Percentiles rank a stretch among this genome's conserved stretches.
Conservation (phyloP, 2,888 invertebrate species). For the Epinotia demarniana region DNA sequence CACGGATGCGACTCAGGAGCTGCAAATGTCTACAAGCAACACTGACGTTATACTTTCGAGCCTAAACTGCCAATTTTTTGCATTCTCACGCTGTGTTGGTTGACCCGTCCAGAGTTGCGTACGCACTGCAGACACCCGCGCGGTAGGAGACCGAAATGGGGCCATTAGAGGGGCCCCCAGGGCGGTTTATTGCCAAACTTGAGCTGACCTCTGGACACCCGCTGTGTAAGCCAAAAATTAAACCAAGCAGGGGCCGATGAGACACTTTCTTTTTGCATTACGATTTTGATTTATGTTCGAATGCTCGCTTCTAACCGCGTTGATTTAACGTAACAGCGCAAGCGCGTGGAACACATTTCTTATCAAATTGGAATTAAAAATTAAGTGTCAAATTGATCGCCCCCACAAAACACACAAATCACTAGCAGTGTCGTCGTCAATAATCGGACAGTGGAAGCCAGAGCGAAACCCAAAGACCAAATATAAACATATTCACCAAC, state of each 20-base stretch:
- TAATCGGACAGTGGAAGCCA: neutral
- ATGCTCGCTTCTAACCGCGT: neutral
- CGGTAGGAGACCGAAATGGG: constrained; percentile 10
- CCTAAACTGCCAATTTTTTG: neutral
- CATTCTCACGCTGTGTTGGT: neutral
- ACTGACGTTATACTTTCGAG: no score
- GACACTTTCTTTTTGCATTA: neutral
- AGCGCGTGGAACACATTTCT: neutral
- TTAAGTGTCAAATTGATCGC: neutral
- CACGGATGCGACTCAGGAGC: no score
- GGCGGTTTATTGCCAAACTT: constrained; percentile 17
- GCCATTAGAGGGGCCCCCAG: neutral
- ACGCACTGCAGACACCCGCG: neutral
- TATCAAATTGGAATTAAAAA: neutral
- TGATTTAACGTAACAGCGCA: no score
- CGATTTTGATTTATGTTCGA: neutral
- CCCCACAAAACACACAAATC: neutral
- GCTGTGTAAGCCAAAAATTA: neutral
- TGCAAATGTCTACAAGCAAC: no score
- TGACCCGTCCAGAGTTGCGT: neutral
- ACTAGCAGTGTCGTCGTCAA: neutral
- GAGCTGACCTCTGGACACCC: constrained; percentile 3
- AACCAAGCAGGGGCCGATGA: neutral
- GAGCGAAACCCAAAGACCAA: neutral
- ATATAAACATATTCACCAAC: neutral